phyloP scores from a whole-genome alignment of 2,888 invertebrate species.

The Rotaria magnacalcarata region DNA sequence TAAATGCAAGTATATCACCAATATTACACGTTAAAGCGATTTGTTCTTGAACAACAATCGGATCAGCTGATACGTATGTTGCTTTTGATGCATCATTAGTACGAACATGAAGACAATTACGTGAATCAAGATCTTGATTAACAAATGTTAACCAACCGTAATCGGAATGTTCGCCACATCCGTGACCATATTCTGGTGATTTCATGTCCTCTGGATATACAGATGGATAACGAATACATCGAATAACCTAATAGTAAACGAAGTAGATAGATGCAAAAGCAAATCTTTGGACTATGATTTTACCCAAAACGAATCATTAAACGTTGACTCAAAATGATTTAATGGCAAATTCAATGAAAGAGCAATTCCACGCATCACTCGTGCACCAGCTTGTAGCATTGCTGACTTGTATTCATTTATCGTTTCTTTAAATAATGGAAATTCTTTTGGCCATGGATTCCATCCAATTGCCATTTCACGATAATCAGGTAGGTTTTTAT shows the following conservation, averaged over 20 bases:
- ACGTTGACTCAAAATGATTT: neutral
- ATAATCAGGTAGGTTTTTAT: neutral
- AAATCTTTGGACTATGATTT: neutral
- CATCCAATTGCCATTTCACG: neutral
- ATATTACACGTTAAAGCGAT: slow-evolving; percentile 11
- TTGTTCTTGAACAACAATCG: neutral
- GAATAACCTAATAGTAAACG: neutral
- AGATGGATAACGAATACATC: neutral
- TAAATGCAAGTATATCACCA: neutral
- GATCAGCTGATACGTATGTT: slow-evolving; percentile 17
- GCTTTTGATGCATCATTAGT: neutral
- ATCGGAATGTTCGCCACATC: slow-evolving; percentile 4
- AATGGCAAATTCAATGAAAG: neutral
- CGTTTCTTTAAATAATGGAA: neutral
- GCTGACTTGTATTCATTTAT: neutral
- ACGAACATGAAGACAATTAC: neutral
- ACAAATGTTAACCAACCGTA: slow-evolving; percentile 29
- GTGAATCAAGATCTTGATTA: slow-evolving; percentile 7
- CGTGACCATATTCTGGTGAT: neutral
- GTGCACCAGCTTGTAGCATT: neutral
- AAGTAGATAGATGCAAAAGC: neutral
- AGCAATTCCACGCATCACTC: neutral
- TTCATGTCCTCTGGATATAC: neutral
- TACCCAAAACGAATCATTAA: neutral
- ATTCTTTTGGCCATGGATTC: slow-evolving; percentile 19